A percentile compares a stretch with the other conserved stretches of the same genome.
These are phyloP conservation scores for Alosa sapidissima DNA, from an alignment of 2,797 vertebrate genomes.

Conservation along the genomic window DNA sequence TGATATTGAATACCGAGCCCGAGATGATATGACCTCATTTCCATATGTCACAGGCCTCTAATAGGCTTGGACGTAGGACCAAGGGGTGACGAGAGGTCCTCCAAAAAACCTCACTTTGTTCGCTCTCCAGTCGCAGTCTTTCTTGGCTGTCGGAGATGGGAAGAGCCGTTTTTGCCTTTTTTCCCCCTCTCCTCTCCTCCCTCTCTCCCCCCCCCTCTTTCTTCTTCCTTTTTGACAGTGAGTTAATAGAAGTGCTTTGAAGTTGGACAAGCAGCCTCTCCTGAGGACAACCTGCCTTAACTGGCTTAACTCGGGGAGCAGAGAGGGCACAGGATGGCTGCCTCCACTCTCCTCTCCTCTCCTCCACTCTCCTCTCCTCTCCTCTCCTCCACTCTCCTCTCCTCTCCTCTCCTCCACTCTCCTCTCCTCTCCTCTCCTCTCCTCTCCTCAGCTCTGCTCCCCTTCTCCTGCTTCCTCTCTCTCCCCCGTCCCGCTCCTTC, in stretches of 20 bases:
- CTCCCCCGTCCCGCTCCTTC: neutral
- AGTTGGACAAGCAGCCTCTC: constrained; percentile 35
- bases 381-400: neutral
- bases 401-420: neutral
- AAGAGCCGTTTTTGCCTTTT: neutral
- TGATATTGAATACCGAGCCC: constrained; percentile 51
- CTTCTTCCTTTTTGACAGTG: constrained; percentile 16
- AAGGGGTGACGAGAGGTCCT: constrained; percentile 27
- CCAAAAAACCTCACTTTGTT: constrained; percentile 29
- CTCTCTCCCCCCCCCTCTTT: neutral
- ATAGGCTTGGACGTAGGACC: constrained; percentile 59
- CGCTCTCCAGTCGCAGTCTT: neutral
- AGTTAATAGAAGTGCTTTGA: constrained; percentile 38
- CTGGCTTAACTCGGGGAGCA: constrained; percentile 27
- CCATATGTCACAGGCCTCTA: constrained; percentile 62
- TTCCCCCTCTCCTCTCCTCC: neutral
- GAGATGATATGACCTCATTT: constrained; percentile 63
- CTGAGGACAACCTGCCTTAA: constrained; percentile 3
- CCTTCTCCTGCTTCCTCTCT: neutral
- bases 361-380: neutral
- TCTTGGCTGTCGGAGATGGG: neutral
- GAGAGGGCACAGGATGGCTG: constrained; percentile 36
- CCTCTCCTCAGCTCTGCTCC: neutral
- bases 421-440: neutral
- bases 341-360: neutral